Base-by-base conservation (phyloP, 2,113 vertebrate species). In the Tetrao urogallus region DNA sequence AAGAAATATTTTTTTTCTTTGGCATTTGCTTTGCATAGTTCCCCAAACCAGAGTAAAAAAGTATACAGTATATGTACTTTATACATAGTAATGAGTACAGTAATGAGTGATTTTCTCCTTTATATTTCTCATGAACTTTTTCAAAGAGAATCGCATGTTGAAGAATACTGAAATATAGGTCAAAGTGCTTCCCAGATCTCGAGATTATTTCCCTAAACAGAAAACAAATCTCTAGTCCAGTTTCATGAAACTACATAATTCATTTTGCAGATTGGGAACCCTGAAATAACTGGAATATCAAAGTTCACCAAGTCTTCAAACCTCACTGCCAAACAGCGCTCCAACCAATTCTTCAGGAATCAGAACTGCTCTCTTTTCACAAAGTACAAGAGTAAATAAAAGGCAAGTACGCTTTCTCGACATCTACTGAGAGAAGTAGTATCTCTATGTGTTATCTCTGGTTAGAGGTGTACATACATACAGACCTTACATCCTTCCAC, bases 181-280 rank as follows among this genome's bases (percentile, higher is more conserved):
- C 76, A 74, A 88, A 96, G 61, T 75, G 25, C 20, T 92, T 86
- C 69, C 93, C 43, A 81, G 61, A 94, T 86, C 38, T 88, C 70
- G 47, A 88, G 76, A 93, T 88, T 88, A 78, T 45, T 94, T 93
- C 92, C 86, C 90, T 95, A 96, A 93, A 94, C 76, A 89, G 90
- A 90, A 93, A 96, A 65, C 24, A 90, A 89, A 92, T 73, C 58
- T 89, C 58, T 75, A 75, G 47, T 86, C 52, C 58, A 65, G 63
- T 84, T 94, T 88, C 77, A 93, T 76, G 92, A 92, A 92, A 78
- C 28, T 89, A n/a, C 27, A 36, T 94, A 95, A 94, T 65, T 96
- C 63, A 93, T 90, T 94, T 92, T 92, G 83, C 95, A 96, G 88
- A 94, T 96, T 3, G 86, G 81, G 83, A 95, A 92, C 94, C 86